Percentiles rank a stretch among this genome's conserved stretches.
Conservation (phyloP, 2,113 vertebrate genomes). For the Erpornis zantholeuca region DNA sequence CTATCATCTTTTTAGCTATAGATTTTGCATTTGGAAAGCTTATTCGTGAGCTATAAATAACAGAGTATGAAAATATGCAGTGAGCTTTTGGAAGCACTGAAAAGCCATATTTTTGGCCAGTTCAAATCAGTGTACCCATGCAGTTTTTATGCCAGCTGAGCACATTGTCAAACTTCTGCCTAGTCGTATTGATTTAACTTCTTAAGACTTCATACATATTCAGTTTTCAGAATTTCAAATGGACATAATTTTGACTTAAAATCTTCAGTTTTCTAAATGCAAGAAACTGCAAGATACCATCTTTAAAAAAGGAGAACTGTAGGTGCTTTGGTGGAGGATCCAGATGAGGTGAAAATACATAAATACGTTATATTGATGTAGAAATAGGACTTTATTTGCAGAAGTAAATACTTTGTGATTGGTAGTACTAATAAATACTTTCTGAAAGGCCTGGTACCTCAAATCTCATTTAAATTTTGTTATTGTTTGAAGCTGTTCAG, state of each 20-base stretch:
- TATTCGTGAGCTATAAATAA: conserved; percentile 22
- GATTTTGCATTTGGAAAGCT: conserved; percentile 28
- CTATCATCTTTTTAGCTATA: not conserved
- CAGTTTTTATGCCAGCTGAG: not conserved
- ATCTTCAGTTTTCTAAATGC: not conserved
- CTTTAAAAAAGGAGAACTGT: not conserved
- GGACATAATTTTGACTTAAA: not conserved
- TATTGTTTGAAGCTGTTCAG: not conserved
- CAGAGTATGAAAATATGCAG: not conserved
- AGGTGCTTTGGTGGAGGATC: not conserved
- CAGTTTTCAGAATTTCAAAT: not conserved
- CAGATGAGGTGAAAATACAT: not conserved
- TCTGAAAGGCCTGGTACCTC: not conserved
- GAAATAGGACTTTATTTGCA: not conserved
- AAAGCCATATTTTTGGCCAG: not conserved
- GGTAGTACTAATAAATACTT: not conserved
- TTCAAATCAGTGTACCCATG: not conserved
- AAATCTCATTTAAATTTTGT: not conserved
- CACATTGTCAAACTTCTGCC: not conserved
- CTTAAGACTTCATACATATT: not conserved
- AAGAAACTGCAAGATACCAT: not conserved
- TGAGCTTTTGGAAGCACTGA: not conserved
- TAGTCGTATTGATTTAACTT: not conserved
- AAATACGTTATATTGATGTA: not conserved
- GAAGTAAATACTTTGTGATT: not conserved